Percentiles rank a stretch among this genome's conserved stretches.
Conservation (phyloP, 2,113 vertebrate species). For the Collichthys lucidus region DNA sequence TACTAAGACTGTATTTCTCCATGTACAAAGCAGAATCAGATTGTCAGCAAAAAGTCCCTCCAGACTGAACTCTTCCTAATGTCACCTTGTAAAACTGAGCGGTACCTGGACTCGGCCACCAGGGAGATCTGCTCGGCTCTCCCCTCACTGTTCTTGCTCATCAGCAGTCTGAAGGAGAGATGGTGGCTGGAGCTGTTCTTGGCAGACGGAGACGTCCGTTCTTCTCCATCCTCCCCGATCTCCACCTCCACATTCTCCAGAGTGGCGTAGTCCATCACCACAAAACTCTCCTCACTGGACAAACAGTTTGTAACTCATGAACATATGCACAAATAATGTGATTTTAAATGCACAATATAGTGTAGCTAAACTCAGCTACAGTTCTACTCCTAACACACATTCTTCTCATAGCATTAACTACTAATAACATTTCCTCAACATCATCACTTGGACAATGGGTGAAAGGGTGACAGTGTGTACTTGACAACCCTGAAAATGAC, state of each 20-base stretch:
- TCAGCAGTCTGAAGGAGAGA: conserved; percentile 85
- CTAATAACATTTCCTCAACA: conserved; percentile 13
- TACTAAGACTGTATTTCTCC: background rate
- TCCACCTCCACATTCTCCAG: conserved; percentile 87
- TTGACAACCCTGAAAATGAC: conserved; percentile 35
- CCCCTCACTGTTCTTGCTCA: conserved; percentile 91
- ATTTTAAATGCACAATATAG: background rate
- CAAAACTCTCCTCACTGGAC: conserved; percentile 88
- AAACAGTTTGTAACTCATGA: conserved; percentile 4
- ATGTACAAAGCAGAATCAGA: background rate
- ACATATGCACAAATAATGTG: background rate
- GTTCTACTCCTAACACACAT: background rate
- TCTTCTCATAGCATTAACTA: background rate
- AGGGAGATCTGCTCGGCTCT: conserved; percentile 85
- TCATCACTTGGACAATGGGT: conserved; percentile 11
- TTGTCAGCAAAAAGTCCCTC: background rate
- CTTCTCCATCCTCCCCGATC: conserved; percentile 77
- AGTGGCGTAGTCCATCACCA: conserved; percentile 91
- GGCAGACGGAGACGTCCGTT: conserved; percentile 43
- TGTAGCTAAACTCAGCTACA: background rate
- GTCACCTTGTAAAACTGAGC: background rate
- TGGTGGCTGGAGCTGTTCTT: conserved; percentile 65
- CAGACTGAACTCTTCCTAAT: background rate
- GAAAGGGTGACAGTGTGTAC: conserved; percentile 9
- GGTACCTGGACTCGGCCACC: conserved; percentile 88